Conservation (phyloP, 2,113 vertebrate species). For the Otocyon megalotis region DNA sequence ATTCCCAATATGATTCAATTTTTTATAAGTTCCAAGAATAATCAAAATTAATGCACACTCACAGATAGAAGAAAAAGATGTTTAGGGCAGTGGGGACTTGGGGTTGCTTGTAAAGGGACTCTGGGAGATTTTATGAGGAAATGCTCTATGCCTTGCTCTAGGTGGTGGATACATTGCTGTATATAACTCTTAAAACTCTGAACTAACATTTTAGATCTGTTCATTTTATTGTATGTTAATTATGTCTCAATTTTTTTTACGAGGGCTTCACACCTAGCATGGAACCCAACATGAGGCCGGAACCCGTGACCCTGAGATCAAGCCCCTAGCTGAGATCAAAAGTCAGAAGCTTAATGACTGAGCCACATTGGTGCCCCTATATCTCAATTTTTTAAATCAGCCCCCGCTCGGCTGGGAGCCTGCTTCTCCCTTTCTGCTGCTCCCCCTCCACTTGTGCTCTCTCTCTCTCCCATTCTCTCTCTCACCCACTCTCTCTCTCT, state of each 20-base stretch:
- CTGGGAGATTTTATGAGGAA: not conserved
- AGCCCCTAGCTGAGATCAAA: not conserved
- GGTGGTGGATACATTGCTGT: not conserved
- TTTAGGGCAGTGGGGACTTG: not conserved
- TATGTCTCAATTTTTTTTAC: not conserved
- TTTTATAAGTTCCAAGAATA: slow-evolving; percentile 42
- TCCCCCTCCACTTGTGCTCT: too few relatives aligned
- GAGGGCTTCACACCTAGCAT: not conserved
- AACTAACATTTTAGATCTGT: not conserved
- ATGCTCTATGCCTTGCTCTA: not conserved
- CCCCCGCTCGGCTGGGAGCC: too few relatives aligned
- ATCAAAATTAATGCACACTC: slow-evolving; percentile 11
- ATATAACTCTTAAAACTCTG: not conserved
- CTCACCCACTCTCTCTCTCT: too few relatives aligned
- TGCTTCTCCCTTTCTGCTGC: too few relatives aligned
- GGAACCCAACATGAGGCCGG: not conserved
- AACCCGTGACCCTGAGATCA: not conserved
- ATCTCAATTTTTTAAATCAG: not conserved
- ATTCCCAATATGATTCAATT: not conserved
- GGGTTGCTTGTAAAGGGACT: not conserved
- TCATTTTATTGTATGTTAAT: not conserved
- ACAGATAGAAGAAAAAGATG: not conserved
- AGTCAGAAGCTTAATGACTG: not conserved
- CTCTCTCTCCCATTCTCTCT: too few relatives aligned
- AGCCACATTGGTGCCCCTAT: not conserved